Conservation (phyloP, 2,113 vertebrate genomes). For the Pluvialis apricaria region DNA sequence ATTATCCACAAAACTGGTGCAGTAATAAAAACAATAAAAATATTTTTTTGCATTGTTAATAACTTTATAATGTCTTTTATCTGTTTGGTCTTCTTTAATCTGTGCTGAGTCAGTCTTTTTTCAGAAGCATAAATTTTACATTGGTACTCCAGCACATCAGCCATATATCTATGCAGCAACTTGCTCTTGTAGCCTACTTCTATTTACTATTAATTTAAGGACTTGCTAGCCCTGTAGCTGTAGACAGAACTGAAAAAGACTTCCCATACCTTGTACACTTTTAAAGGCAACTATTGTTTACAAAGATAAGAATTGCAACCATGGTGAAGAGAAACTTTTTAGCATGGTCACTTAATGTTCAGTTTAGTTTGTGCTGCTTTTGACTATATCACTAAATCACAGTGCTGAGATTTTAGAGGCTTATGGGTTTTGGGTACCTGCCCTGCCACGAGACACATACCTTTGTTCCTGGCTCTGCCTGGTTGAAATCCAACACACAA, state of each 20-base stretch:
- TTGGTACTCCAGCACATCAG: not conserved
- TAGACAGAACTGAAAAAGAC: not conserved
- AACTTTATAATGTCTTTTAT: not conserved
- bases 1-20: not conserved
- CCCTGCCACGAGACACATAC: not conserved
- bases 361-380: not conserved
- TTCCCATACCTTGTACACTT: not conserved
- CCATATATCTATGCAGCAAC: not conserved
- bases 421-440: not conserved
- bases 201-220: not conserved
- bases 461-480: not conserved
- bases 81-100: not conserved
- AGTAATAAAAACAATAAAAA: not conserved
- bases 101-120: not conserved
- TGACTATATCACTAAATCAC: not conserved
- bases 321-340: not conserved
- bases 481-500: not conserved
- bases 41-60: not conserved
- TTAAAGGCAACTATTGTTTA: not conserved
- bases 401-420: not conserved
- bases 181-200: not conserved
- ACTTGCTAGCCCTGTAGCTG: not conserved
- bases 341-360: not conserved
- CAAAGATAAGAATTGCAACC: not conserved
- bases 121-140: not conserved